Evolutionary conservation across 2,113 vertebrate species (phyloP).

Genomic region (Malurus cyaneus): DNA sequence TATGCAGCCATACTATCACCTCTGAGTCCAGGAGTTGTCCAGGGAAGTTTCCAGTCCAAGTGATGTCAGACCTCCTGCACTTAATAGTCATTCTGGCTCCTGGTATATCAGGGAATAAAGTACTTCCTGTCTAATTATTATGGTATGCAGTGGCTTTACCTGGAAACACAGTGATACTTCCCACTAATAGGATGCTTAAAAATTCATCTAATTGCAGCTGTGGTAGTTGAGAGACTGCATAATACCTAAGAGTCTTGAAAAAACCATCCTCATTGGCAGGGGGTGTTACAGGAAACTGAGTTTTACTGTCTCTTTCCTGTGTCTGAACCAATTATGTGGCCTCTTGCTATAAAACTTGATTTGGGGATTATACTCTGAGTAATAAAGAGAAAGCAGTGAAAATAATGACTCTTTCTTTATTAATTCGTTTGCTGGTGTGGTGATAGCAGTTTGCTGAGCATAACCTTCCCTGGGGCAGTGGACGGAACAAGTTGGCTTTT

Average conservation of each 20-base stretch:
- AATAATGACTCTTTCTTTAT: neutral
- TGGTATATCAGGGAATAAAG: neutral
- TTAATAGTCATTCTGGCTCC: neutral
- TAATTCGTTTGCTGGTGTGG: neutral
- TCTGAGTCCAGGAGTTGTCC: neutral
- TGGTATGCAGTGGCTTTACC: constrained; percentile 14
- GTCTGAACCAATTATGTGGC: neutral
- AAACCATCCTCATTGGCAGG: neutral
- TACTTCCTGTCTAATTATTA: constrained; percentile 4
- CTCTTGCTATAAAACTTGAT: neutral
- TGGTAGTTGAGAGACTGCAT: constrained; percentile 5
- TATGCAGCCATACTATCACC: neutral
- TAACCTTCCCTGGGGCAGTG: neutral
- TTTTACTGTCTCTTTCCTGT: neutral
- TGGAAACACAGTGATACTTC: neutral
- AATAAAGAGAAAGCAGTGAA: neutral
- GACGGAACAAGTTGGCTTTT: neutral
- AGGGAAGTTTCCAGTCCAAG: neutral
- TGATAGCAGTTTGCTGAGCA: neutral
- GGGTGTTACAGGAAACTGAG: neutral
- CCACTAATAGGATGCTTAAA: constrained; percentile 48
- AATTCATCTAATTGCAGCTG: constrained; percentile 41
- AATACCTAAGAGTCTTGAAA: neutral
- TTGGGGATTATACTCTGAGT: neutral
- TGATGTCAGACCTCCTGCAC: neutral